Evolutionary conservation across 2,113 vertebrate species (phyloP).

Genomic region (Halichoeres trimaculatus): DNA sequence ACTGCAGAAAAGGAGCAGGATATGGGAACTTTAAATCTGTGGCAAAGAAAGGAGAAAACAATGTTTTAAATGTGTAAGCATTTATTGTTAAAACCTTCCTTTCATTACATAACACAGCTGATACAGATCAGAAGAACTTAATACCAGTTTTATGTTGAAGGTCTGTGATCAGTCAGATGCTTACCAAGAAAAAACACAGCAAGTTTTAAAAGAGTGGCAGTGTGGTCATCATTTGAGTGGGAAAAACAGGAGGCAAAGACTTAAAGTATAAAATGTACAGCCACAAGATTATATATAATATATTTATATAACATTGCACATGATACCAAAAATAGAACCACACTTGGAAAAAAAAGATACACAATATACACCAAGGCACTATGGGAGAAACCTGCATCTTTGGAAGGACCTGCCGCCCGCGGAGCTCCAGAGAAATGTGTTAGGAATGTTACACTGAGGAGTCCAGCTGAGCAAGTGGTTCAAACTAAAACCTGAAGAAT

Average conservation of each 20-base stretch:
- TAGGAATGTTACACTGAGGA: constrained; percentile 40
- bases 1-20: no score
- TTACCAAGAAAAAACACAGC: constrained; percentile 57
- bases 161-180: constrained; percentile 22
- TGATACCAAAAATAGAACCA: constrained; percentile 62
- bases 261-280: constrained; percentile 80
- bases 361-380: constrained; percentile 80
- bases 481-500: neutral
- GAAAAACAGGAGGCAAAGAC: constrained; percentile 53
- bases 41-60: no score
- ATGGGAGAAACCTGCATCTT: constrained; percentile 65
- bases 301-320: constrained; percentile 79
- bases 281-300: constrained; percentile 73
- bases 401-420: constrained; percentile 90
- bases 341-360: constrained; percentile 50
- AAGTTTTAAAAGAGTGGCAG: constrained; percentile 30
- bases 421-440: constrained; percentile 83
- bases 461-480: constrained; percentile 1
- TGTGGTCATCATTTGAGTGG: no score
- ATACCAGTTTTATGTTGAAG: constrained; percentile 4
- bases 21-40: no score
- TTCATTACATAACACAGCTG: constrained; percentile 60
- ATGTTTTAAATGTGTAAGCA: constrained; percentile 49
- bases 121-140: constrained; percentile 47
- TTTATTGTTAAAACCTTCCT: constrained; percentile 70